These are phyloP conservation scores for Tuta absoluta DNA, from an alignment of 2,888 invertebrate genomes.

Conservation along the genomic window DNA sequence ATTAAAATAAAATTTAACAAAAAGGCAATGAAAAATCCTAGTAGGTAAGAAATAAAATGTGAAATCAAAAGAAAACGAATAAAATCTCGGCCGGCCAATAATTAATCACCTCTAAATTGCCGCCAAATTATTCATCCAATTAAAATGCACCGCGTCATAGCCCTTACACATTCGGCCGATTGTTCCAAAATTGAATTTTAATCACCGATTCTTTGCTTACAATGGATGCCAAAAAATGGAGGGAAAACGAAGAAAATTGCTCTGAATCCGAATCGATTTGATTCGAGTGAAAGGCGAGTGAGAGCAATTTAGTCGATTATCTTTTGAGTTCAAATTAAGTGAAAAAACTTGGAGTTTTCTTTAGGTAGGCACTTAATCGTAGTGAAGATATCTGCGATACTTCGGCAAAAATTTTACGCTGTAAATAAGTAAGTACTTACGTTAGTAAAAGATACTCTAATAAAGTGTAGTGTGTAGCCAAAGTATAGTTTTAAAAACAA, in stretches of 20 bases:
- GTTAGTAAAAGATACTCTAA: too few relatives aligned
- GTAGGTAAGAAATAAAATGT: slow-evolving; percentile 17
- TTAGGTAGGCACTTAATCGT: slow-evolving; percentile 31
- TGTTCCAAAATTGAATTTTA: slow-evolving; percentile 81
- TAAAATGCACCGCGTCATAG: slow-evolving; percentile 75
- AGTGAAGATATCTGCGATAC: slow-evolving; percentile 14
- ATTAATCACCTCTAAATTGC: slow-evolving; percentile 38
- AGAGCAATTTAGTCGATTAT: slow-evolving; percentile 80
- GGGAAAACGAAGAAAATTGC: slow-evolving; percentile 73
- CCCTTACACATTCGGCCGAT: slow-evolving; percentile 69
- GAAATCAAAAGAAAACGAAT: slow-evolving; percentile 10
- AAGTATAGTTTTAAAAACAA: too few relatives aligned
- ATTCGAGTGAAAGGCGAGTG: slow-evolving; percentile 64
- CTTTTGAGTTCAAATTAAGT: slow-evolving; percentile 81
- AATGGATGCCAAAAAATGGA: slow-evolving; percentile 77
- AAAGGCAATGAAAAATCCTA: slow-evolving; percentile 6
- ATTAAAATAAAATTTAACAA: not conserved
- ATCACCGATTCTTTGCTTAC: slow-evolving; percentile 77
- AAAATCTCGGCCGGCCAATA: slow-evolving; percentile 33
- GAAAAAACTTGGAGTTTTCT: slow-evolving; percentile 61
- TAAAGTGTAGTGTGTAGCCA: too few relatives aligned
- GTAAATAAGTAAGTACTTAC: too few relatives aligned
- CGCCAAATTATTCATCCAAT: slow-evolving; percentile 70
- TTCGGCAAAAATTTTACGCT: too few relatives aligned
- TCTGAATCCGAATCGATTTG: slow-evolving; percentile 72